A percentile compares a stretch with the other conserved stretches of the same genome.
Conservation (phyloP, 30 jellyfish, hydroid and myxozoan genomes). For the Euphysa ruthae region DNA sequence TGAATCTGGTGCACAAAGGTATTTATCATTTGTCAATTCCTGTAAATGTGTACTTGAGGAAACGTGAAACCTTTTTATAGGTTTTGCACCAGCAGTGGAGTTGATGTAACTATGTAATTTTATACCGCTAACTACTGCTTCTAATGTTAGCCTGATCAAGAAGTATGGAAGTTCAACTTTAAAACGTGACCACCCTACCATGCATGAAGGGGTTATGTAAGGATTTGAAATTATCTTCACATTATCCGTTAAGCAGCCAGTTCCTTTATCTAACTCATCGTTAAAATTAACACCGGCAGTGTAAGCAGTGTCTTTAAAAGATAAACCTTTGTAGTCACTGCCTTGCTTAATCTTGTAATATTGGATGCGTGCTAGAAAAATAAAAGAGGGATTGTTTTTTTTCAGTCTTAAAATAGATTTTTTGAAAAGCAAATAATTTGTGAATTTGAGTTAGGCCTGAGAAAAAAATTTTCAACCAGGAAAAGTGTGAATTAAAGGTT, state of each 20-base stretch:
- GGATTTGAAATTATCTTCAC: neutral
- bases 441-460: too few species aligned
- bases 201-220: neutral
- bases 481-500: too few species aligned
- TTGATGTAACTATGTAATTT: neutral
- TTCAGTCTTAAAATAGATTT: too few species aligned
- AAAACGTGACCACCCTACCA: slow-evolving; percentile 25
- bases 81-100: neutral
- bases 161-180: neutral
- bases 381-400: too few species aligned
- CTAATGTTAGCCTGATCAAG: neutral
- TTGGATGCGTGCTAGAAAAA: slow-evolving; percentile 8
- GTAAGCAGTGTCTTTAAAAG: neutral
- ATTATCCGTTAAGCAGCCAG: slow-evolving; percentile 22
- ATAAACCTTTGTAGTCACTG: neutral
- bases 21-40: neutral
- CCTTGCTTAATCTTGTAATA: slow-evolving; percentile 10
- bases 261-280: neutral
- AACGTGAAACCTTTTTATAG: slow-evolving; percentile 2
- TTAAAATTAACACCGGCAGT: neutral
- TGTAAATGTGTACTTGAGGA: neutral
- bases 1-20: slow-evolving; percentile 30
- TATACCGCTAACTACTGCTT: neutral
- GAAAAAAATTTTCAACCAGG: too few species aligned
- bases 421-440: too few species aligned